Conservation (phyloP, 2,888 invertebrate species). For the Helleia helle region DNA sequence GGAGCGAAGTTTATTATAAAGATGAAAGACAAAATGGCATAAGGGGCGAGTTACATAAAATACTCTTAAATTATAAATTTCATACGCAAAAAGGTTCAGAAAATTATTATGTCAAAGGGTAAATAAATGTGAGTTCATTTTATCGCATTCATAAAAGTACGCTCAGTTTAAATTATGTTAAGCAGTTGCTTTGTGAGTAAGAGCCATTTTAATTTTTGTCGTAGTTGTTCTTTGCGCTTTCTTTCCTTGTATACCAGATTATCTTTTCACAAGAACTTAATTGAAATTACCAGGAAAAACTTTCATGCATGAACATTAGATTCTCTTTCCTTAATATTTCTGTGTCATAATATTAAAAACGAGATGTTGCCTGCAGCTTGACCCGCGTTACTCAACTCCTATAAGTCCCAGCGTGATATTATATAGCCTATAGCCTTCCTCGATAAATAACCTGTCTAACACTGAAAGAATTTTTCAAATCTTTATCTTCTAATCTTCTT, state of each 20-base stretch:
- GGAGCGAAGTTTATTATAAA: too few relatives aligned
- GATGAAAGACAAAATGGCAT: too few relatives aligned
- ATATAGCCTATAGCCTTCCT: too few relatives aligned
- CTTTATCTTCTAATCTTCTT: too few relatives aligned
- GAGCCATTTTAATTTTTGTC: not conserved
- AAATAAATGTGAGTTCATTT: not conserved
- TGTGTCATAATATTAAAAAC: too few relatives aligned
- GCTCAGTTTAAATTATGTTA: not conserved
- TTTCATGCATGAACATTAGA: too few relatives aligned
- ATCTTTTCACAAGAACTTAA: not conserved
- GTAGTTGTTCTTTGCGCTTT: not conserved
- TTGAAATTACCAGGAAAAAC: not conserved
- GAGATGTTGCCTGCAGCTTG: too few relatives aligned
- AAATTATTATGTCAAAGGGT: not conserved
- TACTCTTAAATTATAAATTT: not conserved
- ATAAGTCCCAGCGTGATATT: too few relatives aligned
- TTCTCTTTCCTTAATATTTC: too few relatives aligned
- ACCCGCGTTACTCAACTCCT: too few relatives aligned
- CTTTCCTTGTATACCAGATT: not conserved
- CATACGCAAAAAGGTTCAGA: not conserved
- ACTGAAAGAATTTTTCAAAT: too few relatives aligned
- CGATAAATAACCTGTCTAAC: too few relatives aligned
- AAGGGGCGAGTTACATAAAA: not conserved
- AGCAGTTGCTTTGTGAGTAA: not conserved
- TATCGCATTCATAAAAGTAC: not conserved